Conservation (phyloP, 37 sponge, comb jelly and placozoan species). For the Aplysina aerophoba region DNA sequence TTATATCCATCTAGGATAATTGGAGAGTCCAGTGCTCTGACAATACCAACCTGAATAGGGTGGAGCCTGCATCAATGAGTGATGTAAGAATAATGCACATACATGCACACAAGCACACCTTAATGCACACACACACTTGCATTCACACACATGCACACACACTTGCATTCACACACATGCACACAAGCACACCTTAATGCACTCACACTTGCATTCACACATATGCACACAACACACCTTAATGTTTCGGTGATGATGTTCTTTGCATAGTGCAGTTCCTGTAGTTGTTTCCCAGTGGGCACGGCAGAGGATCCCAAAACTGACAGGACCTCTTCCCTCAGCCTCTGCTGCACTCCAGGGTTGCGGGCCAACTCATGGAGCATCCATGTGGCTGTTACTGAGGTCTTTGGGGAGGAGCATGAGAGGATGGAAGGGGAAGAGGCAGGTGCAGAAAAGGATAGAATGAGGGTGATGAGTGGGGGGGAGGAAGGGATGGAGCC, state of each 20-base stretch:
- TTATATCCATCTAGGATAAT: background rate
- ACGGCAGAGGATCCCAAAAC: constrained; percentile 6
- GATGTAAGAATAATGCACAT: too few relatives aligned
- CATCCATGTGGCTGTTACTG: background rate
- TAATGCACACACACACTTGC: too few relatives aligned
- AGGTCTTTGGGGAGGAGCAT: background rate
- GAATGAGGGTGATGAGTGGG: too few relatives aligned
- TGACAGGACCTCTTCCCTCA: constrained; percentile 29
- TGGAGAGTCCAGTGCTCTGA: background rate
- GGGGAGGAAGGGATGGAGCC: too few relatives aligned
- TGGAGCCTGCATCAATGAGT: background rate
- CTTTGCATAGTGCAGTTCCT: constrained; percentile 31
- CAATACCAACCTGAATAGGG: background rate
- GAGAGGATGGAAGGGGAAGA: too few relatives aligned
- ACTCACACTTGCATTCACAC: too few relatives aligned
- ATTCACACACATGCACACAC: too few relatives aligned
- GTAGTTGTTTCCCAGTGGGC: background rate
- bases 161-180: too few relatives aligned
- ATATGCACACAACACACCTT: background rate
- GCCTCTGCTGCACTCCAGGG: constrained; percentile 12
- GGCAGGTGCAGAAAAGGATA: too few relatives aligned
- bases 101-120: too few relatives aligned
- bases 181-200: too few relatives aligned
- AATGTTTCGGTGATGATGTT: constrained; percentile 21
- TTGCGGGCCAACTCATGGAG: constrained; percentile 13